These are phyloP conservation scores for Tautogolabrus adspersus DNA, from an alignment of 2,113 vertebrate species.

Conservation along the genomic window DNA sequence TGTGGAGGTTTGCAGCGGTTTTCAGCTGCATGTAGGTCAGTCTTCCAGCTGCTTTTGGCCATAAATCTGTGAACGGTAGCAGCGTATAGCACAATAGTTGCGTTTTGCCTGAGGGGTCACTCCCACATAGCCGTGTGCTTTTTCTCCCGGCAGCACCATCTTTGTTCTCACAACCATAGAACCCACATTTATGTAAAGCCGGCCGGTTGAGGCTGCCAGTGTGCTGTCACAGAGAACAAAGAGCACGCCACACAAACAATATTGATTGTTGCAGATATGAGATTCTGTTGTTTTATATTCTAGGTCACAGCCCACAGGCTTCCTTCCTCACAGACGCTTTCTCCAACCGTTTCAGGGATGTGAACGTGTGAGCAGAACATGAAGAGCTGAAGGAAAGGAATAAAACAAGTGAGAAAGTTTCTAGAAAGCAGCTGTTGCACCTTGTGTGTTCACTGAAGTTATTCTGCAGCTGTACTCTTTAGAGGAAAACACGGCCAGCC, in stretches of 20 bases:
- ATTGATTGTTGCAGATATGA: constrained; percentile 62
- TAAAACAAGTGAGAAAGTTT: not conserved
- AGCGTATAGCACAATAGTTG: constrained; percentile 13
- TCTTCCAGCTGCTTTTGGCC: constrained; percentile 6
- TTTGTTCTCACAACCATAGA: constrained; percentile 44
- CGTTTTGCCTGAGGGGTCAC: constrained; percentile 56
- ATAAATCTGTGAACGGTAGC: constrained; percentile 21
- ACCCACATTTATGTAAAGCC: constrained; percentile 57
- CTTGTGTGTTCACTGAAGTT: not conserved
- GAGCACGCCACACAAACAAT: constrained; percentile 17
- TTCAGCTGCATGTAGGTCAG: constrained; percentile 28
- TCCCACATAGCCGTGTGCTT: constrained; percentile 50
- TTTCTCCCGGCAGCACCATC: constrained; percentile 34
- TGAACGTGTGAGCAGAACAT: not conserved
- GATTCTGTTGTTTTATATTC: constrained; percentile 49
- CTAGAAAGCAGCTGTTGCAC: not conserved
- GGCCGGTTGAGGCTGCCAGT: constrained; percentile 34
- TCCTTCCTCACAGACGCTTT: constrained; percentile 16
- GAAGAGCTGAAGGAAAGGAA: not conserved
- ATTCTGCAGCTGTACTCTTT: too few species aligned
- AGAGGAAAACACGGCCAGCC: too few species aligned
- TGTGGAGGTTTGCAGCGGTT: not conserved
- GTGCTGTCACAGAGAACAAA: constrained; percentile 53
- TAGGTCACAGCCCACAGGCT: constrained; percentile 63
- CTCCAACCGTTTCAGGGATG: constrained; percentile 14